Conservation (phyloP, 2,888 invertebrate species). For the Polymixis flavicincta region DNA sequence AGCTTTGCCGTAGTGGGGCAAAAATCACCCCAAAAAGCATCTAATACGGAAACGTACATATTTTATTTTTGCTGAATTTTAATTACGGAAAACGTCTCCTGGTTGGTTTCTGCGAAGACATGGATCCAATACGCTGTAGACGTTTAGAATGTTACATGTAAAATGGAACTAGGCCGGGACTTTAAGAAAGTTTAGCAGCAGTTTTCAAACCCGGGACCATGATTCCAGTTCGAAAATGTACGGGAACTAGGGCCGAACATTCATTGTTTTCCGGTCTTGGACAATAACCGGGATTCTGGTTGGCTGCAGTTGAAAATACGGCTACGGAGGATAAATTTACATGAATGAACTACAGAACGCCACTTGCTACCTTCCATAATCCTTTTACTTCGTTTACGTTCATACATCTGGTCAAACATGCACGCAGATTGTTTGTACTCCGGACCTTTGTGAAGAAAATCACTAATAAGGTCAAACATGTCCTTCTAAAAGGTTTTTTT, state of each 20-base stretch:
- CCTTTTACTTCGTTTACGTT: background rate
- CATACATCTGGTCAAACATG: background rate
- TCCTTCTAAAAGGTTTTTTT: too few relatives aligned
- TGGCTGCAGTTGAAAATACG: constrained; percentile 7
- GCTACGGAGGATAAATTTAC: background rate
- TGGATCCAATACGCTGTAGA: background rate
- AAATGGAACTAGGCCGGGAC: constrained; percentile 16
- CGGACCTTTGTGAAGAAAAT: background rate
- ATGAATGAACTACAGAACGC: background rate
- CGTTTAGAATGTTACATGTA: constrained; percentile 2
- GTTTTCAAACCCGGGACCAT: constrained; percentile 4
- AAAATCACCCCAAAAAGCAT: background rate
- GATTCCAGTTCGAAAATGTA: constrained; percentile 33
- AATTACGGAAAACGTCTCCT: background rate
- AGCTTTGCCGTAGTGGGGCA: background rate
- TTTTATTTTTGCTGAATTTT: background rate
- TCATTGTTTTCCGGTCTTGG: constrained; percentile 13
- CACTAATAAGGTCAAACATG: background rate
- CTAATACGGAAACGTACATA: background rate
- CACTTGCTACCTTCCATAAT: too few relatives aligned
- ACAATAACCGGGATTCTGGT: background rate
- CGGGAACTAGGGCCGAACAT: background rate
- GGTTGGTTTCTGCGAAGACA: constrained; percentile 8
- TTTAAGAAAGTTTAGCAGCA: background rate
- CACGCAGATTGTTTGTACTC: background rate